Evolutionary conservation across 1,140 invertebrate genomes (phyloP).

Genomic region (Thaumatotibia leucotreta): DNA sequence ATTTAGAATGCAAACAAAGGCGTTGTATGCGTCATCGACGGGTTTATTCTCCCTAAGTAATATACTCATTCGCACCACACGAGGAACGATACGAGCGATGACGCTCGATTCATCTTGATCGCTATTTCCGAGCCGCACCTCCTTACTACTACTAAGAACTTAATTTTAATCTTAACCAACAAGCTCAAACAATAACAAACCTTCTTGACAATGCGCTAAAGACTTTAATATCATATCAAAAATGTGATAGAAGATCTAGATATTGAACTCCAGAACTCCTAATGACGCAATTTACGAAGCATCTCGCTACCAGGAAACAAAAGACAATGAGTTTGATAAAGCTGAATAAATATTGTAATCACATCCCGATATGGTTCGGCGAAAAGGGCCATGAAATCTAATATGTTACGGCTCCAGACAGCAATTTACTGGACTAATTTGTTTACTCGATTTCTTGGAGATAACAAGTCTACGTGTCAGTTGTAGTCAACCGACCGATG

Average conservation of each 20-base stretch:
- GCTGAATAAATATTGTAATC: neutral
- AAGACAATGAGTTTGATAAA: neutral
- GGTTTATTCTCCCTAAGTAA: slow-evolving; percentile 57
- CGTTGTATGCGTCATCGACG: slow-evolving; percentile 20
- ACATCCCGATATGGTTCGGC: neutral
- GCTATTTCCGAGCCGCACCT: slow-evolving; percentile 42
- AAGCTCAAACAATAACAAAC: slow-evolving; percentile 4
- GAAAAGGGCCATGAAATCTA: neutral
- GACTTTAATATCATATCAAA: neutral
- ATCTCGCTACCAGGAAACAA: slow-evolving; percentile 5
- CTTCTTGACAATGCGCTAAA: slow-evolving; percentile 19
- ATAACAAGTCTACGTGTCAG: no score
- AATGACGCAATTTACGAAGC: neutral
- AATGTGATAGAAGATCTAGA: neutral
- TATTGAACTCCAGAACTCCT: neutral
- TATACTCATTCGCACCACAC: slow-evolving; percentile 35
- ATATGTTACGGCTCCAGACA: neutral
- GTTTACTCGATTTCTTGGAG: neutral
- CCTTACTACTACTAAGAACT: neutral
- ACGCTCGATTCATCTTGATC: slow-evolving; percentile 41
- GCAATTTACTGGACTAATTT: neutral
- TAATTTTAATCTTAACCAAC: neutral
- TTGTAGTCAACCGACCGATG: no score
- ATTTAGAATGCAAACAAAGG: neutral
- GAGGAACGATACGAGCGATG: slow-evolving; percentile 17